Evolutionary conservation across 2,888 invertebrate species (phyloP).

Genomic region (Nebria salina): DNA sequence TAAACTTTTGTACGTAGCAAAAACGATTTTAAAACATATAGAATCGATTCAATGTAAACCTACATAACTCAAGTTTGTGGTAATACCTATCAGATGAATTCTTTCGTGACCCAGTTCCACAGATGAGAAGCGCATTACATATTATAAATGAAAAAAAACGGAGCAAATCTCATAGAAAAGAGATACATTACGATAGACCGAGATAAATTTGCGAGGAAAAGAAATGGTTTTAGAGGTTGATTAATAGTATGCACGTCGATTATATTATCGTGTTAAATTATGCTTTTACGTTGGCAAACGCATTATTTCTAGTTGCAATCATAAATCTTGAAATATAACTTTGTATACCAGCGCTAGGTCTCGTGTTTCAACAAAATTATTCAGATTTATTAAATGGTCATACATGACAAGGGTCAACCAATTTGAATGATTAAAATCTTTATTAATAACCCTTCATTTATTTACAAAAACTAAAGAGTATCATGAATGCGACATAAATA

Average conservation of each 20-base stretch:
- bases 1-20: background rate
- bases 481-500: too few relatives aligned
- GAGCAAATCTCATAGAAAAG: background rate
- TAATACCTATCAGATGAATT: background rate
- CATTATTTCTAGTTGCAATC: background rate
- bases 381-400: background rate
- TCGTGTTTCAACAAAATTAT: background rate
- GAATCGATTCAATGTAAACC: background rate
- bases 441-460: background rate
- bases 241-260: background rate
- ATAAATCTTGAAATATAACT: background rate
- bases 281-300: constrained; percentile 5
- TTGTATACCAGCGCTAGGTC: background rate
- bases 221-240: background rate
- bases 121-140: background rate
- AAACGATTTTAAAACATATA: background rate
- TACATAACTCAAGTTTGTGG: background rate
- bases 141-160: background rate
- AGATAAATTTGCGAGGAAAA: background rate
- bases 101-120: background rate
- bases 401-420: background rate
- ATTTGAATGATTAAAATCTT: constrained; percentile 1
- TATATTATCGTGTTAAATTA: background rate
- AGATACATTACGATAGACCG: background rate
- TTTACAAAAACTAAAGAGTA: background rate